Conservation (phyloP, 2,113 vertebrate species). For the Candoia aspera region DNA sequence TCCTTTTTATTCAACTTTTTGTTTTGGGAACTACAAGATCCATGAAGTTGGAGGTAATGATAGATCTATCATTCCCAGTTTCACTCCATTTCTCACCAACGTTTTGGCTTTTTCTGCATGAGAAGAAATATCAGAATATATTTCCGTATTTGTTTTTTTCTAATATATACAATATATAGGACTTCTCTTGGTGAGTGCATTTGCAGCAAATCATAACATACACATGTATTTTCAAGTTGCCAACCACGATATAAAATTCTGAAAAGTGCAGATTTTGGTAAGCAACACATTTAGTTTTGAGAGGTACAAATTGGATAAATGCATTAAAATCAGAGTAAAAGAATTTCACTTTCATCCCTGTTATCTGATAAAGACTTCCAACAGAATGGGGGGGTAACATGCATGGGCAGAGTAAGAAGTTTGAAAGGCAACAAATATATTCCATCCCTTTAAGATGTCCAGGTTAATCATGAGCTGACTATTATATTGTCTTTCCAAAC, state of each 20-base stretch:
- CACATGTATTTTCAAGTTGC: background rate
- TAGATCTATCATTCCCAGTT: background rate
- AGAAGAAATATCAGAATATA: background rate
- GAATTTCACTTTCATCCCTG: background rate
- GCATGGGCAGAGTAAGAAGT: background rate
- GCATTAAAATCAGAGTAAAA: background rate
- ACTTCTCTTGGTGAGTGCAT: background rate
- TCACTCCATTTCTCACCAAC: background rate
- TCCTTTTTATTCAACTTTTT: background rate
- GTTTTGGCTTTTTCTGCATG: background rate
- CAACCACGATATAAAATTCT: background rate
- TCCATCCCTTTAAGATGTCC: background rate
- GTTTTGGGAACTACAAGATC: background rate
- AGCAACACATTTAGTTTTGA: background rate
- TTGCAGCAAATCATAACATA: background rate
- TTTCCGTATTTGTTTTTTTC: background rate
- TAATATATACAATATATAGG: background rate
- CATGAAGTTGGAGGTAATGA: background rate
- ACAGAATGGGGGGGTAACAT: background rate
- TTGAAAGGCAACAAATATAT: background rate
- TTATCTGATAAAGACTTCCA: background rate
- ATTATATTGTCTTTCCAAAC: conserved; percentile 16
- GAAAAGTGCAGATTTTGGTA: background rate
- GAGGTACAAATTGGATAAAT: background rate
- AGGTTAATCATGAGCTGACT: background rate